Evolutionary conservation across 2,113 vertebrate species (phyloP), one percentile per base, ranked within the genome.

Genomic region (Ptilonorhynchus violaceus): DNA sequence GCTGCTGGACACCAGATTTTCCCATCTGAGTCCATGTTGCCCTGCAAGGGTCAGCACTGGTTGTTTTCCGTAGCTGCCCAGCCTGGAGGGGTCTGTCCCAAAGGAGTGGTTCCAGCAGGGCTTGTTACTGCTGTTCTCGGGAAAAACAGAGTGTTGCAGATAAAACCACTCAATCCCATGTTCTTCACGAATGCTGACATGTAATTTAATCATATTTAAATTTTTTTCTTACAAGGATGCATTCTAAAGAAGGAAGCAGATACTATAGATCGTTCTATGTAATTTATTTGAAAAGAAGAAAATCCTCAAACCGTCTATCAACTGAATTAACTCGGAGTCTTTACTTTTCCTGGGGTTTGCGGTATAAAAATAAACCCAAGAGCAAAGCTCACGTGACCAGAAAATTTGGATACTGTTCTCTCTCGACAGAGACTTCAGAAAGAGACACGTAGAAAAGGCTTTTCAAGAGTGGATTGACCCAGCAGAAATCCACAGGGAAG

Each of bases 321-420:
- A 33, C 47, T 42, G 47, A 58, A 84, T 86, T 67, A 93, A 84
- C 88, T 87, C 10, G 0, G 24, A 91, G 83, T 50, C 88, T 95
- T 93, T 92, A 76, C 53, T 96, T 94, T 94, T 82, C 83, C 79
- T 93, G 73, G 47, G 86, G 85, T 85, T 95, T 95, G 92, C 85
- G 95, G 90, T 58, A 44, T 81, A 82, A 80, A 64, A 86, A 46
- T 66, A 83, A 84, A 81, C 60, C 80, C 87, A 44, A 90, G 56
- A 78, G 82, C 67, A 83, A 69, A 23, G 47, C 60, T 72, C 79
- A 81, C 2, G 4, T 92, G 79, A 78, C 68, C 80, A 90, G 85
- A 56, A 77, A 33, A 88, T 31, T 49, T 75, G 83, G 91, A 55
- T 53, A 60, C 49, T 1, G 1, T 21, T 90, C 63, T 53, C 79